Evolutionary conservation across 2,113 vertebrate species (phyloP).

Genomic region (Bubo bubo): DNA sequence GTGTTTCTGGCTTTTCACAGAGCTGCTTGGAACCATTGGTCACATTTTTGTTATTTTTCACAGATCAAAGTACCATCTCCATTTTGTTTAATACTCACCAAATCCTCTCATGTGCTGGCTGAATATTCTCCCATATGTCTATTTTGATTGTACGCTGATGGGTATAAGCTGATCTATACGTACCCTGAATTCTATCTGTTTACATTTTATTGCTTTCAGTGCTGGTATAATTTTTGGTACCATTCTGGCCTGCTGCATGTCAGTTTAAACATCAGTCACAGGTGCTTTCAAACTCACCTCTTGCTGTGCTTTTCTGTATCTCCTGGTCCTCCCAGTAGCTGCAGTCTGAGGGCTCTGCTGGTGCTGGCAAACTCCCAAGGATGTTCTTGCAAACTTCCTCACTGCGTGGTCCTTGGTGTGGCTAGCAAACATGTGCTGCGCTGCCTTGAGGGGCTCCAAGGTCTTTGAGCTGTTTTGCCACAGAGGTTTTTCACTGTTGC

Average conservation of each 20-base stretch:
- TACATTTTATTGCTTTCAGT: not conserved
- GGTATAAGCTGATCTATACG: not conserved
- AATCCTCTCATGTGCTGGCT: not conserved
- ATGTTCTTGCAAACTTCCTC: not conserved
- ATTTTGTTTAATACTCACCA: not conserved
- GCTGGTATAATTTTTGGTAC: not conserved
- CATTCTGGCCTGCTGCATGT: not conserved
- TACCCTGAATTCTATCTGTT: not conserved
- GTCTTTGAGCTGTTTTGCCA: accelerated
- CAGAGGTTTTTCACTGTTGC: not conserved
- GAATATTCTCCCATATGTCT: not conserved
- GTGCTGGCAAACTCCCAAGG: not conserved
- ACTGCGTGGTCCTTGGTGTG: accelerated
- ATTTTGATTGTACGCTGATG: not conserved
- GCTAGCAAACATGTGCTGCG: accelerated
- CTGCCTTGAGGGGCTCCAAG: not conserved
- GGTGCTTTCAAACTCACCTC: not conserved
- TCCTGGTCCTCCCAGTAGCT: not conserved
- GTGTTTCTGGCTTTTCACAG: not conserved
- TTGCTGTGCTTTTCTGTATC: not conserved
- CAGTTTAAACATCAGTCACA: not conserved
- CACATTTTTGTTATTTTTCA: not conserved
- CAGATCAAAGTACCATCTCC: not conserved
- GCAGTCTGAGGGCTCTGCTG: not conserved
- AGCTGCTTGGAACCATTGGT: not conserved